These are phyloP conservation scores for Xerus inauris DNA, from an alignment of 2,113 vertebrate genomes.

Conservation along the genomic window DNA sequence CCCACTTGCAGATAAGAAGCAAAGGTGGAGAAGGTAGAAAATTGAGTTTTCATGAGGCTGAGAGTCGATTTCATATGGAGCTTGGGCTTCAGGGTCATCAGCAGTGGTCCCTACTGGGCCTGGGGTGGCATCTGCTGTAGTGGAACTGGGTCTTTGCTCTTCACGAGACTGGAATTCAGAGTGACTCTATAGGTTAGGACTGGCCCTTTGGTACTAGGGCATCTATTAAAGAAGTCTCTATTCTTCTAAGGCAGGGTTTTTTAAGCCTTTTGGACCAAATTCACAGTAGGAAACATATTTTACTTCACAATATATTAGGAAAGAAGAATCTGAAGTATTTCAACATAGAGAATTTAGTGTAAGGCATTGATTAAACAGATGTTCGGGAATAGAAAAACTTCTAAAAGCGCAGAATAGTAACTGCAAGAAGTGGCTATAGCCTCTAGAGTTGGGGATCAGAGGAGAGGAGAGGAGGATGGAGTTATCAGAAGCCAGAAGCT, in stretches of 20 bases:
- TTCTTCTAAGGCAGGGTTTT: not conserved
- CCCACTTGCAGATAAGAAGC: not conserved
- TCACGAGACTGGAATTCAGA: not conserved
- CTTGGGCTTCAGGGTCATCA: not conserved
- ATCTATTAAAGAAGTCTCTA: not conserved
- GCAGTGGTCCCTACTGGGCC: not conserved
- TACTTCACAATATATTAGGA: not conserved
- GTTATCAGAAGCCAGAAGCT: not conserved
- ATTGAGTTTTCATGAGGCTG: not conserved
- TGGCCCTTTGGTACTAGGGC: not conserved
- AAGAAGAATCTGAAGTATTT: constrained; percentile 1
- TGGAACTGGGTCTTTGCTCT: not conserved
- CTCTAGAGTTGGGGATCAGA: not conserved
- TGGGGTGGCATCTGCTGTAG: not conserved
- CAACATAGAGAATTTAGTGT: not conserved
- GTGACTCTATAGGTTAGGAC: too few relatives aligned
- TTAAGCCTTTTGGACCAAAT: not conserved
- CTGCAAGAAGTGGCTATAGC: not conserved
- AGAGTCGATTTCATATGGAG: not conserved
- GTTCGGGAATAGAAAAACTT: not conserved
- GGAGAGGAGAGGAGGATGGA: not conserved
- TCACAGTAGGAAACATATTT: not conserved
- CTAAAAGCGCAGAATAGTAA: not conserved
- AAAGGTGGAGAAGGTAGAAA: not conserved
- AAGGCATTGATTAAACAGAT: not conserved